These are phyloP conservation scores for Alectoris magna DNA, from an alignment of 2,797 vertebrate genomes.

Conservation along the genomic window DNA sequence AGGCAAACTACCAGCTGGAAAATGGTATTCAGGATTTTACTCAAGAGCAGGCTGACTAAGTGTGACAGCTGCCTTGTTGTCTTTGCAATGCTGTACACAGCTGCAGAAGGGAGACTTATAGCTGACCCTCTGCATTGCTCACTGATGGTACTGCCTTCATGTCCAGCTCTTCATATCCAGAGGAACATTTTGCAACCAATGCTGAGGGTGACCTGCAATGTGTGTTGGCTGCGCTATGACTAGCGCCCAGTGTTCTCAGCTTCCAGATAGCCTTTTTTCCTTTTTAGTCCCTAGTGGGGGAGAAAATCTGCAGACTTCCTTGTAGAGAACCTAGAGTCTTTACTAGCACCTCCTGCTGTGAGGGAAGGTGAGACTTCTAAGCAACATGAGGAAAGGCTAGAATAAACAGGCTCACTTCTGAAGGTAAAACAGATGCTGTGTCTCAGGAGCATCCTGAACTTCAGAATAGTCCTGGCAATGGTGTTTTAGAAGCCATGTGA, in stretches of 20 bases:
- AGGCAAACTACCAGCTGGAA: background rate
- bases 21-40: background rate
- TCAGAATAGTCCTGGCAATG: background rate
- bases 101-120: background rate
- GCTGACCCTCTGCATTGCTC: background rate
- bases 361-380: background rate
- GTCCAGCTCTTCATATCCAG: background rate
- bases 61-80: background rate
- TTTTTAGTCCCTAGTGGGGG: background rate
- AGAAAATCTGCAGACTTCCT: background rate
- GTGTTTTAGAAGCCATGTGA: background rate
- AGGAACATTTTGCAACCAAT: background rate
- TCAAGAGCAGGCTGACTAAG: background rate
- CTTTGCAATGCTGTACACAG: background rate
- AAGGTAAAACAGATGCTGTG: background rate
- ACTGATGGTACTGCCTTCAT: background rate
- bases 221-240: background rate
- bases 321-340: background rate
- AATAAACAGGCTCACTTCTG: background rate
- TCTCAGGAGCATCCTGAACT: background rate
- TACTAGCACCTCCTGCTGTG: background rate
- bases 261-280: background rate
- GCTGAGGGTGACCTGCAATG: background rate
- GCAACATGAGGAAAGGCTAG: background rate
- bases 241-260: background rate